phyloP scores from a whole-genome alignment of 2,113 vertebrate species.

The Eupsittula cactorum region DNA sequence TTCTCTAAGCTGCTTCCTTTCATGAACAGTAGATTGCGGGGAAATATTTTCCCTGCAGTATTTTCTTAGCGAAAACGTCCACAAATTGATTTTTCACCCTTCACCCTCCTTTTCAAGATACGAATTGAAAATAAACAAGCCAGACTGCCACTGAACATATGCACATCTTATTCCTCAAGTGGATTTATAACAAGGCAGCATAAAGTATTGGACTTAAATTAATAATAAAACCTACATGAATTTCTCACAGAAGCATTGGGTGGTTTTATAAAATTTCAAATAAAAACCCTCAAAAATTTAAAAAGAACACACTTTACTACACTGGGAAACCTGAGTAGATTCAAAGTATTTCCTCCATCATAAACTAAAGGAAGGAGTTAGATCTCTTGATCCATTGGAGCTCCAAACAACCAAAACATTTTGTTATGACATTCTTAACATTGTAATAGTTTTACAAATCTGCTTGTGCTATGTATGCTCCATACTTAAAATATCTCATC shows the following conservation, averaged over 20 bases:
- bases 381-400: neutral
- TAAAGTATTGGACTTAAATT: neutral
- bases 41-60: neutral
- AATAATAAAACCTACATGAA: neutral
- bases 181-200: neutral
- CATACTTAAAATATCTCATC: neutral
- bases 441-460: neutral
- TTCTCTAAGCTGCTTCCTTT: slow-evolving; percentile 8
- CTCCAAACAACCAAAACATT: neutral
- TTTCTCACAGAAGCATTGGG: neutral
- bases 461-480: neutral
- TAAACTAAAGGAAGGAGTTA: neutral
- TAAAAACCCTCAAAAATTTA: neutral
- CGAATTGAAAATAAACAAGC: neutral
- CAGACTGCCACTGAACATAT: neutral
- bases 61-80: neutral
- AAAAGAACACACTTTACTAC: neutral
- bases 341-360: neutral
- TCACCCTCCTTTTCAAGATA: neutral
- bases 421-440: neutral
- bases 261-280: neutral
- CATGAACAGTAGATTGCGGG: neutral
- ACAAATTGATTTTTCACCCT: neutral
- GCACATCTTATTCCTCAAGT: neutral
- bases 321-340: neutral